Evolutionary conservation across 1,140 invertebrate species (phyloP), one percentile per base, ranked within the genome.

Genomic region (Drosophila jambulina): DNA sequence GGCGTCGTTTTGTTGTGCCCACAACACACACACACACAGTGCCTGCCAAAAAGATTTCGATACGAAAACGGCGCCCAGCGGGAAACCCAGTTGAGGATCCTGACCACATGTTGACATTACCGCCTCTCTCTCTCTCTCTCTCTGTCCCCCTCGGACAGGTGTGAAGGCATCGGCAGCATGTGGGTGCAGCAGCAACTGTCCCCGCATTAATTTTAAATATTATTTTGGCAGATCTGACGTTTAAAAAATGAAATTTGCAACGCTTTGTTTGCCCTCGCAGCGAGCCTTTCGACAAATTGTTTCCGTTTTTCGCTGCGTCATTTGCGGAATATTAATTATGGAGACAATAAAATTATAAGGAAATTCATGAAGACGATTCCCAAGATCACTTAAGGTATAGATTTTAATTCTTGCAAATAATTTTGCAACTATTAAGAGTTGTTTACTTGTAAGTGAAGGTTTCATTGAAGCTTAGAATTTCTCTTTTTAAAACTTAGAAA

Each of bases 41-140:
- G 57, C 34, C 54, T 23, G 34, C 27, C 12, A 27, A 54, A 49
- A 54, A 75, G 64, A 67, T 62, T 65, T 51, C 58, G 53, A 54
- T 29, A 32, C 63, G 29, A 80, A 70, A 75, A 57, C 70, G 69
- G 62, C 21, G 78, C 84, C 65, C 85, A 90, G 85, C 84, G 67
- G 80, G 85, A 71, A 54, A 49, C 72, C 46, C 34, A 38, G 46
- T 40, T 48, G 48, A 69, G 75, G 38, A 29, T 29, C 17, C 60
- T 63, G 67, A 88, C 84, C 84, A 90, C 85, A 88, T 88, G 84
- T 90, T 84, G 84, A 90, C 84, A 90, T 67, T 84, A 59, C 71
- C 45, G 42, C 61, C n/a, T n/a, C n/a, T n/a, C n/a, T n/a, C n/a
- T n/a, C n/a, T n/a, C n/a, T 53, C 45, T 32, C 36, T 5, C 34